Evolutionary conservation across 1,140 invertebrate genomes (phyloP).

Genomic region (Trichogramma pretiosum): DNA sequence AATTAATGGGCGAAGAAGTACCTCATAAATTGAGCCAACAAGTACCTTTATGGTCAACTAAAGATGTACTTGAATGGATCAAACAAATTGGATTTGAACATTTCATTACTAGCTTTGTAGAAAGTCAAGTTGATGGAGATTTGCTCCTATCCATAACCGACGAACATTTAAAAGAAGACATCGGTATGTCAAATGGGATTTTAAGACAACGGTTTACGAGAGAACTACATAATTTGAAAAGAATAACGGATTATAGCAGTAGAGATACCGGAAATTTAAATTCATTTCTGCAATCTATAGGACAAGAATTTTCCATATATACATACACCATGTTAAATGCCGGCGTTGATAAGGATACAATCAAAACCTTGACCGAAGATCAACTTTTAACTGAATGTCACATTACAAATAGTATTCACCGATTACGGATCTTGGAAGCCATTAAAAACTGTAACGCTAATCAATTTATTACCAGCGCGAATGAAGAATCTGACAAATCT

Average conservation of each 20-base stretch:
- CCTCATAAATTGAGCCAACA: conserved; percentile 97
- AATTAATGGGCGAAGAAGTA: conserved; percentile 91
- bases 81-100: conserved; percentile 92
- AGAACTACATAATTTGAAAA: conserved; percentile 89
- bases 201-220: conserved; percentile 86
- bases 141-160: conserved; percentile 87
- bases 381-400: conserved; percentile 83
- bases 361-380: conserved; percentile 78
- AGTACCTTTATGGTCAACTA: conserved; percentile 92
- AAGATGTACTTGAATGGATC: conserved; percentile 96
- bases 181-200: conserved; percentile 89
- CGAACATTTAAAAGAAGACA: conserved; percentile 84
- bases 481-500: conserved; percentile 75
- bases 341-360: conserved; percentile 81
- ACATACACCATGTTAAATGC: conserved; percentile 94
- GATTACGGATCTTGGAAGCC: conserved; percentile 79
- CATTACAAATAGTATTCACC: conserved; percentile 90
- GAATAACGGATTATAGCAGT: conserved; percentile 95
- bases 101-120: conserved; percentile 73
- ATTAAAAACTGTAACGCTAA: conserved; percentile 64
- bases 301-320: conserved; percentile 88
- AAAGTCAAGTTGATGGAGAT: conserved; percentile 96
- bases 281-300: conserved; percentile 78
- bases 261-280: conserved; percentile 87
- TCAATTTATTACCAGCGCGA: conserved; percentile 53